Evolutionary conservation across 2,113 vertebrate species (phyloP).

Genomic region (Spermophilus dauricus): DNA sequence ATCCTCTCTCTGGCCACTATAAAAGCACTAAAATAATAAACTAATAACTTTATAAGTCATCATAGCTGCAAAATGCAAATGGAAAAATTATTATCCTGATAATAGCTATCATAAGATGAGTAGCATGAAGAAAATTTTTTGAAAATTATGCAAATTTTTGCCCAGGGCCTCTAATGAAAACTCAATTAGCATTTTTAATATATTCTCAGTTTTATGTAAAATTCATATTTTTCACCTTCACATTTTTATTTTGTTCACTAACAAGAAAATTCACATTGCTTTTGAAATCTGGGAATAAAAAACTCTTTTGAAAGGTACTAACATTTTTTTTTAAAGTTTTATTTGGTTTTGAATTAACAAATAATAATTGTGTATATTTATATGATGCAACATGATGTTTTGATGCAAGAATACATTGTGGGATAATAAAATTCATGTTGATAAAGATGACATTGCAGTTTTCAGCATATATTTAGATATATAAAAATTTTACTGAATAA

Average conservation of each 20-base stretch:
- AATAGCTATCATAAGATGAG: not conserved
- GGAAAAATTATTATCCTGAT: not conserved
- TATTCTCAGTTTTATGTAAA: not conserved
- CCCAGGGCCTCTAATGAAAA: not conserved
- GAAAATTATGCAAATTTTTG: not conserved
- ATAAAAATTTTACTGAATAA: not conserved
- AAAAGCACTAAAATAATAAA: not conserved
- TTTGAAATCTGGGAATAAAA: not conserved
- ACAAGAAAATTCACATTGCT: not conserved
- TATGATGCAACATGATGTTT: not conserved
- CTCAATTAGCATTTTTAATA: not conserved
- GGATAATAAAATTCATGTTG: not conserved
- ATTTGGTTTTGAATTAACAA: not conserved
- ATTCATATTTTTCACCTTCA: not conserved
- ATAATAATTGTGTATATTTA: not conserved
- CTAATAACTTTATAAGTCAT: not conserved
- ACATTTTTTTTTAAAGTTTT: slow-evolving; percentile 11
- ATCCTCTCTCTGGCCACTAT: rapidly evolving
- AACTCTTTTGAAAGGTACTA: not conserved
- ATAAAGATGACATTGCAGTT: not conserved
- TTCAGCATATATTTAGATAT: not conserved
- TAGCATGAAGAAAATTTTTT: not conserved
- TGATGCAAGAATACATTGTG: not conserved
- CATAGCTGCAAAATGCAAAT: not conserved
- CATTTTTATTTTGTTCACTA: not conserved